Conservation (phyloP, 2,797 vertebrate genomes). For the Taenioides sp. region DNA sequence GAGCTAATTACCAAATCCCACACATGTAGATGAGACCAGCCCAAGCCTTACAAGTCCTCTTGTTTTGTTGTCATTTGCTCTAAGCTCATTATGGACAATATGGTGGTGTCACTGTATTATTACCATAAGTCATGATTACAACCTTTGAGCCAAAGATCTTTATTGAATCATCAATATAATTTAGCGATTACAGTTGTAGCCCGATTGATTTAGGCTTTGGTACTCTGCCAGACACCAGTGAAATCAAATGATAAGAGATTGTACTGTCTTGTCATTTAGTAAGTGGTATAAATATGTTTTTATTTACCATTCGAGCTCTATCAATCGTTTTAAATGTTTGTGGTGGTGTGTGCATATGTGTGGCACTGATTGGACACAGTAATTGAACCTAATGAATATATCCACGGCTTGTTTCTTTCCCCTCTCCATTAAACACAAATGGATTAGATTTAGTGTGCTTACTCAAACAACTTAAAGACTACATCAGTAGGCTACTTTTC, state of each 20-base stretch:
- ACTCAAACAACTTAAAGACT: constrained; percentile 74
- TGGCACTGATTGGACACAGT: constrained; percentile 63
- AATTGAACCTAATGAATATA: constrained; percentile 77
- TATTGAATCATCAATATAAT: constrained; percentile 70
- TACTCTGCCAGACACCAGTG: constrained; percentile 40
- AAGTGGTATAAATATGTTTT: constrained; percentile 65
- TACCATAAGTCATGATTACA: constrained; percentile 60
- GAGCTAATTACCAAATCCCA: constrained; percentile 64
- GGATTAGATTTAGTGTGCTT: constrained; percentile 76
- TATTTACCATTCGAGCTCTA: constrained; percentile 48
- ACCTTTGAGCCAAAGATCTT: constrained; percentile 44
- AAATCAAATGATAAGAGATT: constrained; percentile 60
- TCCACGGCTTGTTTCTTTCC: constrained; percentile 68
- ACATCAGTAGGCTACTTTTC: constrained; percentile 66
- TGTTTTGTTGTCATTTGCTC: constrained; percentile 47
- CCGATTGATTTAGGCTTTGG: constrained; percentile 66
- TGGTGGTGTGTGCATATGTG: constrained; percentile 41
- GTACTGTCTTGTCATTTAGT: constrained; percentile 52
- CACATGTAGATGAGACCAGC: constrained; percentile 43
- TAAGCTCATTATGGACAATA: constrained; percentile 41
- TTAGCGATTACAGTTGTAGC: constrained; percentile 57
- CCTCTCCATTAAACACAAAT: constrained; percentile 74
- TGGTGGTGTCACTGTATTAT: constrained; percentile 47
- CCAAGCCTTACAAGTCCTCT: constrained; percentile 12
- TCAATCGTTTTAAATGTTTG: constrained; percentile 40